phyloP scores from a whole-genome alignment of 2,113 vertebrate genomes.

The Cheilinus undulatus region DNA sequence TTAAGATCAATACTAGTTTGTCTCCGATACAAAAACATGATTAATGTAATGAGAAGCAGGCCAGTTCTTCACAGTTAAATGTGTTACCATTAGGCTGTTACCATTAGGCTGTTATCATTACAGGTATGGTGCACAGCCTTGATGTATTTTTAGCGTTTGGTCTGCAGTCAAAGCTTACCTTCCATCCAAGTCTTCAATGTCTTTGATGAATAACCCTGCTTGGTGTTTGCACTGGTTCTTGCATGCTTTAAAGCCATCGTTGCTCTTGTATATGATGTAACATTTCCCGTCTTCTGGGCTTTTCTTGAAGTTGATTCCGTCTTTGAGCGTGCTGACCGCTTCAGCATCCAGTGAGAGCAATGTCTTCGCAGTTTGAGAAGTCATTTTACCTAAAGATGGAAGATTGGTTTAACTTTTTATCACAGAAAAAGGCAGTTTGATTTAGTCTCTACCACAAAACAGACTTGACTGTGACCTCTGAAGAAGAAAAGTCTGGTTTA shows the following conservation, averaged over 20 bases:
- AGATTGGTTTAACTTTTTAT: neutral
- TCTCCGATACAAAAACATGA: no score
- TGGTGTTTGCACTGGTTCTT: conserved; percentile 88
- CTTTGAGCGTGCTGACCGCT: conserved; percentile 70
- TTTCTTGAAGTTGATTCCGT: conserved; percentile 84
- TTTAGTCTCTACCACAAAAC: no score
- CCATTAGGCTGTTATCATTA: no score
- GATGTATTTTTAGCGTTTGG: no score
- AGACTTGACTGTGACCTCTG: no score
- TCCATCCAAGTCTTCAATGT: conserved; percentile 84
- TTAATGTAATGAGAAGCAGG: no score
- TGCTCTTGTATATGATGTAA: conserved; percentile 83
- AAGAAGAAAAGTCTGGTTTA: no score
- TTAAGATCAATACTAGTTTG: no score
- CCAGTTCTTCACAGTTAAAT: no score
- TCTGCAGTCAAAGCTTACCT: conserved; percentile 65
- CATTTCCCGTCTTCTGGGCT: conserved; percentile 75
- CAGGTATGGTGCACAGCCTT: no score
- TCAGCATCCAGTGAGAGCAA: conserved; percentile 69
- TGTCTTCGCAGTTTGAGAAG: conserved; percentile 67
- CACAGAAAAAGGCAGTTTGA: no score
- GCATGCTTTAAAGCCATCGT: conserved; percentile 73
- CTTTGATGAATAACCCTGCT: conserved; percentile 85
- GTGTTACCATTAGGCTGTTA: no score
- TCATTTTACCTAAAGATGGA: conserved; percentile 28